Conservation (phyloP, 2,113 vertebrate species). For the Egretta garzetta region DNA sequence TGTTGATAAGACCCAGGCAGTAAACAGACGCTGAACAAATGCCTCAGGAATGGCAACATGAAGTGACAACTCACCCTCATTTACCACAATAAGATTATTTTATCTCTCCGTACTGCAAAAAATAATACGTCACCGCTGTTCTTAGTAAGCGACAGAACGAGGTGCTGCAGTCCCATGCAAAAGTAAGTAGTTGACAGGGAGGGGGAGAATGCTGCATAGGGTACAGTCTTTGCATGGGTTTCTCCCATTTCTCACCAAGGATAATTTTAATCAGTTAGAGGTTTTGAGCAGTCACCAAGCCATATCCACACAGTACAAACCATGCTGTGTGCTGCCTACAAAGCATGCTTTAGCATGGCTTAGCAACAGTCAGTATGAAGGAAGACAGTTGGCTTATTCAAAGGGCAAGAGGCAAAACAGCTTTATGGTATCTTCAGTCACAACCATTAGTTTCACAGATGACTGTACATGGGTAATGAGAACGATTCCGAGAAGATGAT, state of each 20-base stretch:
- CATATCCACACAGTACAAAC: neutral
- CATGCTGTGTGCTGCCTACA: neutral
- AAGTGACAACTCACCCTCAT: slow-evolving; percentile 27
- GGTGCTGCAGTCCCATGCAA: neutral
- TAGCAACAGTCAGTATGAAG: neutral
- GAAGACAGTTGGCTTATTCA: neutral
- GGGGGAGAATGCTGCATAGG: neutral
- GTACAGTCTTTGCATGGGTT: neutral
- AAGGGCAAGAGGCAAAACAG: neutral
- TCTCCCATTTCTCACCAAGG: neutral
- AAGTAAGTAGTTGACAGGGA: neutral
- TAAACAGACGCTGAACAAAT: slow-evolving; percentile 17
- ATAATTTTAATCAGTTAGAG: neutral
- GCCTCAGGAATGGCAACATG: neutral
- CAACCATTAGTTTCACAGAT: neutral
- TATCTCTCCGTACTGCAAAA: neutral
- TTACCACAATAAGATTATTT: slow-evolving; percentile 24
- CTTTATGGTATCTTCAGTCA: neutral
- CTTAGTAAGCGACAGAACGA: slow-evolving; percentile 36
- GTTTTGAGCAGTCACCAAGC: neutral
- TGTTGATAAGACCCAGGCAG: slow-evolving; percentile 27
- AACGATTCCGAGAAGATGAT: neutral
- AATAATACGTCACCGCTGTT: neutral
- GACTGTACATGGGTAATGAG: neutral
- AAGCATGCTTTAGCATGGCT: neutral